Evolutionary conservation across 2,113 vertebrate species (phyloP).

Genomic region (Muntiacus muntjak): DNA sequence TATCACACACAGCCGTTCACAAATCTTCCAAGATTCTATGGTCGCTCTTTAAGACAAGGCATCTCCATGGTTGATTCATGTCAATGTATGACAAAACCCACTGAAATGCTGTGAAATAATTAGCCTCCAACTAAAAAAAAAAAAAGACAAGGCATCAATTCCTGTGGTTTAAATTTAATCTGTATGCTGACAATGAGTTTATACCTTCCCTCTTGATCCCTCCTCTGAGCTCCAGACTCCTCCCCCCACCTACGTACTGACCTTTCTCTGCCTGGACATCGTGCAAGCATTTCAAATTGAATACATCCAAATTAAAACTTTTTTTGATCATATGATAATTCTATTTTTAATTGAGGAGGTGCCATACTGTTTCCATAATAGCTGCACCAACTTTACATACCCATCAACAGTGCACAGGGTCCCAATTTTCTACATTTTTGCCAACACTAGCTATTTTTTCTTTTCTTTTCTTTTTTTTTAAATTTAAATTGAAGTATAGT

Average conservation of each 20-base stretch:
- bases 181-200: background rate
- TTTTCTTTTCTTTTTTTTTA: background rate
- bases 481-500: background rate
- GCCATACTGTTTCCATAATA: background rate
- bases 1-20: too few relatives aligned
- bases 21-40: background rate
- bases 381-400: background rate
- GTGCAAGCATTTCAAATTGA: background rate
- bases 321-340: background rate
- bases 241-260: background rate
- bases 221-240: background rate
- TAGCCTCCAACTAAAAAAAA: too few relatives aligned
- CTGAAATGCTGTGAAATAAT: too few relatives aligned
- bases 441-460: background rate
- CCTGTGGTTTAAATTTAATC: background rate
- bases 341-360: background rate
- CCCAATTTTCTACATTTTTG: background rate
- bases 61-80: too few relatives aligned
- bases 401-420: background rate
- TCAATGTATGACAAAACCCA: too few relatives aligned
- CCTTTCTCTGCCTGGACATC: background rate
- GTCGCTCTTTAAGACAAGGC: background rate
- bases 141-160: background rate
- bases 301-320: background rate
- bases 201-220: background rate